A percentile compares a stretch with the other conserved stretches of the same genome.
Evolutionary conservation across 2,113 vertebrate genomes (phyloP).

Genomic region (Ivindomyrus marchei): DNA sequence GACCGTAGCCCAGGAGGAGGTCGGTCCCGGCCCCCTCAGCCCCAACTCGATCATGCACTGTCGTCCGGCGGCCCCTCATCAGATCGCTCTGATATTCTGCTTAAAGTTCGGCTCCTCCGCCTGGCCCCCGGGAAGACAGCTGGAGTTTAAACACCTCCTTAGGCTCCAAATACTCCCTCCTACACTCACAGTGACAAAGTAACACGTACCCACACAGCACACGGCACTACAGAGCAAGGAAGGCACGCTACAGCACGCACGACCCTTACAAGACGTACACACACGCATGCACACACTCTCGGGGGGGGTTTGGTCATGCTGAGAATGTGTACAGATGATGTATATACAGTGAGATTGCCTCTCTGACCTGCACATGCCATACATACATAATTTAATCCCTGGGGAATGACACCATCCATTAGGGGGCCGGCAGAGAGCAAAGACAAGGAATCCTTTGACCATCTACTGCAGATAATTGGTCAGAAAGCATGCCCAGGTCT

Average conservation of each 20-base stretch:
- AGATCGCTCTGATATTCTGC: conserved; percentile 2
- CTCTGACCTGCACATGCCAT: not conserved
- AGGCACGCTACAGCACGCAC: not conserved
- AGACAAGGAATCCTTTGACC: not conserved
- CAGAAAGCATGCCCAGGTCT: not conserved
- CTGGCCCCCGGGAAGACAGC: not conserved
- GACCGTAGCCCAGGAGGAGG: not conserved
- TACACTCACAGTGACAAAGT: not conserved
- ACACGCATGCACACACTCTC: not conserved
- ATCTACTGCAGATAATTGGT: not conserved
- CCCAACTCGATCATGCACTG: not conserved
- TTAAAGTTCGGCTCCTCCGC: not conserved
- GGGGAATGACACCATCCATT: not conserved
- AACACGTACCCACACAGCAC: conserved; percentile 13
- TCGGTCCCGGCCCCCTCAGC: not conserved
- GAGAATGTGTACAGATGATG: not conserved
- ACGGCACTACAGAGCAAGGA: conserved; percentile 19
- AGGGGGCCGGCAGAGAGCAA: not conserved
- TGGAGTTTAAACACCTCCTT: not conserved
- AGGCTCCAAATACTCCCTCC: conserved; percentile 5
- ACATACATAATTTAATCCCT: not conserved
- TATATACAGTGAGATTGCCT: not conserved
- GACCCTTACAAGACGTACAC: not conserved
- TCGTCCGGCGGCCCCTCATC: not conserved
- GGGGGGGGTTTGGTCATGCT: not conserved